Percentiles rank a stretch among this genome's conserved stretches.
phyloP scores from a whole-genome alignment of 2,113 vertebrate species.

The Opisthocomus hoazin region DNA sequence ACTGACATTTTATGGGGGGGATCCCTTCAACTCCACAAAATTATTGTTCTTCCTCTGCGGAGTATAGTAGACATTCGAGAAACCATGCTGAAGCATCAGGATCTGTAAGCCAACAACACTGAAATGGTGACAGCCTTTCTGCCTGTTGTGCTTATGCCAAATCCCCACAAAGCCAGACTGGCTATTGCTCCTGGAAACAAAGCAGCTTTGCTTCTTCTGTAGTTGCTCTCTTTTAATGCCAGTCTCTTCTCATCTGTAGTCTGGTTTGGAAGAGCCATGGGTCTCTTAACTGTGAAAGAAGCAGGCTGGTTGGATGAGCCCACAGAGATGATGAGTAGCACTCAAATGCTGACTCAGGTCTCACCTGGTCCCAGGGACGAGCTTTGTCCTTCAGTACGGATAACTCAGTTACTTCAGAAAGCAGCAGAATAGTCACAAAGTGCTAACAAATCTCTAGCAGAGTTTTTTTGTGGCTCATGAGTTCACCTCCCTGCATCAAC shows the following conservation, averaged over 20 bases:
- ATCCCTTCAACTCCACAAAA: not conserved
- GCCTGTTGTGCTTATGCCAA: not conserved
- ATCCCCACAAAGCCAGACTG: not conserved
- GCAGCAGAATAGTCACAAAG: not conserved
- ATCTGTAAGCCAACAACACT: not conserved
- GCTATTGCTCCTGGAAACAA: not conserved
- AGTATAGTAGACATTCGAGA: not conserved
- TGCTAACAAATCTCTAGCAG: not conserved
- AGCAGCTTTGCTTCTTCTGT: not conserved
- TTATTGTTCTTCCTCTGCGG: not conserved
- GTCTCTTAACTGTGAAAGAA: not conserved
- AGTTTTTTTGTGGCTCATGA: not conserved
- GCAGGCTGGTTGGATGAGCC: not conserved
- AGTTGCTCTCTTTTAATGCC: not conserved
- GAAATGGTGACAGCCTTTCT: not conserved
- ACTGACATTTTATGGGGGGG: not conserved
- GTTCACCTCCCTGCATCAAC: not conserved
- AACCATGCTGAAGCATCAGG: not conserved
- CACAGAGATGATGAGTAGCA: not conserved
- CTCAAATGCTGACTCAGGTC: not conserved
- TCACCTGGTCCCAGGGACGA: not conserved
- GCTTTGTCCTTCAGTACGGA: not conserved
- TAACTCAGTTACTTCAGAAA: not conserved
- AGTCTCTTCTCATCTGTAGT: not conserved
- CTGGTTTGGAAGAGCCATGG: not conserved